phyloP scores from a whole-genome alignment of 1,140 invertebrate genomes.

The Cryptotermes secundus region DNA sequence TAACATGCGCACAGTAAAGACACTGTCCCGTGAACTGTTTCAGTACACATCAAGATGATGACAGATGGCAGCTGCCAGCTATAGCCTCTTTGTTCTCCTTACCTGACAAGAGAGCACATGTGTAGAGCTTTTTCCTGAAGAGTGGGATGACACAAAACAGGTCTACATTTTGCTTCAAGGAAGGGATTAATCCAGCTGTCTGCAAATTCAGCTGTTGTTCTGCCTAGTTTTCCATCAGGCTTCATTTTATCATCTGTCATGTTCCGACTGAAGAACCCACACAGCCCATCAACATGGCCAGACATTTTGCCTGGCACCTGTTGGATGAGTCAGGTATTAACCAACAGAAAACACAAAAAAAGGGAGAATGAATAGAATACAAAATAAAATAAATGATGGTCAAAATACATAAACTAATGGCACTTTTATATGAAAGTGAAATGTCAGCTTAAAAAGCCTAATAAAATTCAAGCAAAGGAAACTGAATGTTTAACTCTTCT shows the following conservation, averaged over 20 bases:
- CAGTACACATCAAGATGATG: no score
- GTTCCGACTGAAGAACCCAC: conserved; percentile 71
- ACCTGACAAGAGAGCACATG: conserved; percentile 56
- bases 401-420: no score
- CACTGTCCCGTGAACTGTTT: no score
- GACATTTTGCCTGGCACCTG: conserved; percentile 55
- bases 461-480: no score
- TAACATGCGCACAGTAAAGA: no score
- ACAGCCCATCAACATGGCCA: conserved; percentile 70
- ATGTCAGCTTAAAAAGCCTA: no score
- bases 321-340: background rate
- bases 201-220: conserved; percentile 69
- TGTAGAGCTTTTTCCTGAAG: conserved; percentile 61
- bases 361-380: no score
- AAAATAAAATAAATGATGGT: no score
- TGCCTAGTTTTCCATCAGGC: conserved; percentile 62
- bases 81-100: background rate
- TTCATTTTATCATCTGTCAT: conserved; percentile 65
- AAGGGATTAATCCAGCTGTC: conserved; percentile 66
- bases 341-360: no score
- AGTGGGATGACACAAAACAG: conserved; percentile 55
- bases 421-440: no score
- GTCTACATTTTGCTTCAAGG: conserved; percentile 54
- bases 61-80: no score
- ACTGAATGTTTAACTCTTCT: no score